These are phyloP conservation scores for Bombyx mandarina DNA, from an alignment of 1,140 invertebrate genomes.

Conservation along the genomic window DNA sequence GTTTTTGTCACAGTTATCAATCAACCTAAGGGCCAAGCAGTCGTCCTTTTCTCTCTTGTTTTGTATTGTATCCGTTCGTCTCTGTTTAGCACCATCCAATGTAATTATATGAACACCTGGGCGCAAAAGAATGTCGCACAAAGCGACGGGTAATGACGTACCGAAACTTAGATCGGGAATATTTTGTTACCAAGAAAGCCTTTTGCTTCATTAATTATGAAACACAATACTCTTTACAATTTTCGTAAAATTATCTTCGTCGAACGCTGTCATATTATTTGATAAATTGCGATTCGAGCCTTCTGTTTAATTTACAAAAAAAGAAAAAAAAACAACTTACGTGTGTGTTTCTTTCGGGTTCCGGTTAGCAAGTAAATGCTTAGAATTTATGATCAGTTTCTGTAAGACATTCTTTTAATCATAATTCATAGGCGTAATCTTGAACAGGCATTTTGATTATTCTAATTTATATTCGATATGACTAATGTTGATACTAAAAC, in stretches of 20 bases:
- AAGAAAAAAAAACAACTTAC: conserved; percentile 11
- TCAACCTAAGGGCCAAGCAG: conserved; percentile 51
- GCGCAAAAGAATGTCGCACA: conserved; percentile 68
- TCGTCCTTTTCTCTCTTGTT: conserved; percentile 21
- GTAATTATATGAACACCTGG: conserved; percentile 70
- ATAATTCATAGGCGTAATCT: not conserved
- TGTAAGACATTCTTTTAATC: not conserved
- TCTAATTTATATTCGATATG: too few relatives aligned
- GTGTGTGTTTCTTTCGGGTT: conserved; percentile 23
- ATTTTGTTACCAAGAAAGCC: conserved; percentile 67
- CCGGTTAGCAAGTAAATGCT: conserved; percentile 6
- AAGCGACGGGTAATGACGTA: conserved; percentile 67
- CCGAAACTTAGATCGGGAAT: conserved; percentile 65
- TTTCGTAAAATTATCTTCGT: conserved; percentile 58
- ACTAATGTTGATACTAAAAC: too few relatives aligned
- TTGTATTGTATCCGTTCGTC: conserved; percentile 25
- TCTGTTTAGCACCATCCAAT: conserved; percentile 35
- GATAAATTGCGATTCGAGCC: conserved; percentile 51
- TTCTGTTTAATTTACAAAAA: conserved; percentile 35
- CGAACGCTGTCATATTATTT: conserved; percentile 62
- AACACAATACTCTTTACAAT: conserved; percentile 66
- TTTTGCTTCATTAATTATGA: conserved; percentile 70
- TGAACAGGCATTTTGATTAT: not conserved
- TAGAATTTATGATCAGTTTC: conserved; percentile 6
- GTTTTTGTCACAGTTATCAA: conserved; percentile 72